phyloP scores from a whole-genome alignment of 2,888 invertebrate genomes.

The Drosophila falleni region DNA sequence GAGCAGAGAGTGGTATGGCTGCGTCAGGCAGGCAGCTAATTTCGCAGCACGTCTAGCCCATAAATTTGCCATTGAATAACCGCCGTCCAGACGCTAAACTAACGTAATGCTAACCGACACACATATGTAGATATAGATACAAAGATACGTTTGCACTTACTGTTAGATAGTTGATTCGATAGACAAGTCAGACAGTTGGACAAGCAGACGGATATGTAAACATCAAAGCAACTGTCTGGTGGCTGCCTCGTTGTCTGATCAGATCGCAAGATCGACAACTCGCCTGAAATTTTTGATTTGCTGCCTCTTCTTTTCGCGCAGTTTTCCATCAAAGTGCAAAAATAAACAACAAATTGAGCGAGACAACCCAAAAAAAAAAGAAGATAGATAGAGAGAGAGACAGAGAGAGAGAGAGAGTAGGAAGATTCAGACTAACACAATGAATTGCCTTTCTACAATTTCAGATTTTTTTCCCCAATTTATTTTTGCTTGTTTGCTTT shows the following conservation, averaged over 20 bases:
- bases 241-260: constrained; percentile 66
- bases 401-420: neutral
- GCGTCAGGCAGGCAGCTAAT: constrained; percentile 30
- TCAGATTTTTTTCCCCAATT: constrained; percentile 20
- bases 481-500: constrained; percentile 58
- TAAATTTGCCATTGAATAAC: constrained; percentile 46
- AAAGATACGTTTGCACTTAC: constrained; percentile 6
- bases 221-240: constrained; percentile 61
- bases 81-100: constrained; percentile 61
- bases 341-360: constrained; percentile 66
- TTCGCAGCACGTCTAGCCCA: constrained; percentile 39
- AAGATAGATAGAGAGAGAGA: constrained; percentile 1
- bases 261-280: constrained; percentile 39
- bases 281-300: constrained; percentile 52
- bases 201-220: constrained; percentile 54
- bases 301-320: constrained; percentile 45
- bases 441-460: constrained; percentile 35
- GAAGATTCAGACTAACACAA: constrained; percentile 9
- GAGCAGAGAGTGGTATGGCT: neutral
- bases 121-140: constrained; percentile 10
- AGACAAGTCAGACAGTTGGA: constrained; percentile 35
- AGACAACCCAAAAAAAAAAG: constrained; percentile 4
- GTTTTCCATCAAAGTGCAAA: constrained; percentile 74
- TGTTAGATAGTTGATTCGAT: constrained; percentile 20
- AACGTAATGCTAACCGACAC: constrained; percentile 46